A percentile compares a stretch with the other conserved stretches of the same genome.
Conservation (phyloP, 2,888 invertebrate genomes). For the Clostera curtula region DNA sequence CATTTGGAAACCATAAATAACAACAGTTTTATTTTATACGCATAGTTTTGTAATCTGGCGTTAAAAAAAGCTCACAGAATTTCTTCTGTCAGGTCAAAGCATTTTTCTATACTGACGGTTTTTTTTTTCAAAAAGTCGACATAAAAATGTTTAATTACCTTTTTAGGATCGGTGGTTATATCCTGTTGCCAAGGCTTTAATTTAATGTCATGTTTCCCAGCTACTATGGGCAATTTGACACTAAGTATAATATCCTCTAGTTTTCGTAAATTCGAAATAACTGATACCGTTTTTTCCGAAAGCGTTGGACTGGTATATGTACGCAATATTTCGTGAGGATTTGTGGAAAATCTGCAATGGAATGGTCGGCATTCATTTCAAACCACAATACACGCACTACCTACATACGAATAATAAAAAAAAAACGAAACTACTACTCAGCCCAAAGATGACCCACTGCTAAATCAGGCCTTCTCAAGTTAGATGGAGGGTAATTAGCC, state of each 20-base stretch:
- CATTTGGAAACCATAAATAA: no score
- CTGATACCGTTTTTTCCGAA: conserved; percentile 20
- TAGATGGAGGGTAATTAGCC: no score
- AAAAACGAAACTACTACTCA: no score
- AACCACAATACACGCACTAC: background rate
- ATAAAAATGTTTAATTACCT: conserved; percentile 30
- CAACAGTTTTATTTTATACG: no score
- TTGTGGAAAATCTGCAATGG: conserved; percentile 70
- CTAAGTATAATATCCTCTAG: conserved; percentile 20
- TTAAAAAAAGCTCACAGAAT: no score
- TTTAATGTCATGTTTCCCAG: conserved; percentile 16
- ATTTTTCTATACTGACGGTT: no score
- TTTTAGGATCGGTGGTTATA: conserved; percentile 41
- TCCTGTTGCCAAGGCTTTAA: conserved; percentile 36
- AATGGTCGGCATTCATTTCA: conserved; percentile 1
- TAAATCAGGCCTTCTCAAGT: no score
- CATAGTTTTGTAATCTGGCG: no score
- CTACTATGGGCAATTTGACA: conserved; percentile 28
- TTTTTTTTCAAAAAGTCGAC: background rate
- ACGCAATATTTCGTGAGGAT: conserved; percentile 57
- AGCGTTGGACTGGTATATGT: conserved; percentile 17
- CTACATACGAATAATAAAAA: background rate
- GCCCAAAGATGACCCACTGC: no score
- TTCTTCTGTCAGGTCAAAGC: no score
- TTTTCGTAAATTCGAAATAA: conserved; percentile 18